Base-by-base conservation (phyloP, 1,140 invertebrate species). In the Pseudomyrmex sp. region DNA sequence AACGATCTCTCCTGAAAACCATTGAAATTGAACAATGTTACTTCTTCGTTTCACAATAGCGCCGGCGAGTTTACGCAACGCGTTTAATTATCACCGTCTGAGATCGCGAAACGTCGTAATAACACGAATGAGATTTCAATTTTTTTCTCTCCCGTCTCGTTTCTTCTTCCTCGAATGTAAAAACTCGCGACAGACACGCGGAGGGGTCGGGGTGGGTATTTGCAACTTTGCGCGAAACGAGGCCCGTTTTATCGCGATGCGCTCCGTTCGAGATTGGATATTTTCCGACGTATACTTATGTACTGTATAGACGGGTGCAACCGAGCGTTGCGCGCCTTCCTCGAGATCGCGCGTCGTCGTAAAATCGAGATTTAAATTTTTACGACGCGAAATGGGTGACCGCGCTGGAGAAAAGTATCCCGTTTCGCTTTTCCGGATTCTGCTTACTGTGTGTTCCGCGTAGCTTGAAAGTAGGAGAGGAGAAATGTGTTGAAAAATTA, bases 311-410 rank as follows among this genome's bases (percentile, higher is more conserved):
- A 65, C 65, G 48, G 61, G 26, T 46, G 61, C 12, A 56, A 66
- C 26, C 62, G 48, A 77, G n/a, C 62, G 58, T 61, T 65, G 48
- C 44, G n/a, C 26, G 70, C 5, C n/a, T 20, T 46, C 18, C 56
- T 3, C 70, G 35, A 15, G 50, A 70, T 13, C 35, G 44, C 26
- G 73, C 20, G 5, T 63, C 46, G 26, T 66, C 62, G 50, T 66
- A 77, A 66, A 77, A 77, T 66, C 62, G 62, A 50, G 48, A 77
- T 66, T 77, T 77, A 77, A 77, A 77, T 66, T 77, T 77, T 77
- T 77, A 66, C 48, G 48, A 77, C 12, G 50, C n/a, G 48, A 13
- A 54, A 66, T 58, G 15, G 23, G n/a, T 66, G 48, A 66, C 74
- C 62, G 13, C 50, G 48, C 18, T 35, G n/a, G 61, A 77, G 56